phyloP scores from a whole-genome alignment of 2,113 vertebrate species.

The Riparia riparia region DNA sequence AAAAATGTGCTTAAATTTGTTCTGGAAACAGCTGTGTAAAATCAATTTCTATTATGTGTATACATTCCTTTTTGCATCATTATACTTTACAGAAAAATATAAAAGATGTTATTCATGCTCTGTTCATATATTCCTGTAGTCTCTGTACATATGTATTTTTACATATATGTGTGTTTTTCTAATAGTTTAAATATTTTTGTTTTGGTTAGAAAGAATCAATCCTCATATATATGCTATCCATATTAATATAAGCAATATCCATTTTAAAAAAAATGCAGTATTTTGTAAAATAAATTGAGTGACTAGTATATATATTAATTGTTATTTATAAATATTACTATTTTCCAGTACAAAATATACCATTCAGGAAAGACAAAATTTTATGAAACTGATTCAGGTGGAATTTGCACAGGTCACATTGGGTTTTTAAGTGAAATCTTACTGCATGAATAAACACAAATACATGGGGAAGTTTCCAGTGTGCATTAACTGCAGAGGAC shows the following conservation, averaged over 20 bases:
- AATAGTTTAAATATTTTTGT: background rate
- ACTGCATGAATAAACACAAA: background rate
- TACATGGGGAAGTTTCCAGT: constrained; percentile 28
- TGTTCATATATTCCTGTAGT: background rate
- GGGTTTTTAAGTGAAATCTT: background rate
- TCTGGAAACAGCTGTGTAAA: background rate
- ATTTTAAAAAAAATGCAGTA: background rate
- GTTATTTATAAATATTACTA: background rate
- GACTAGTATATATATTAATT: background rate
- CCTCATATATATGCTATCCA: background rate
- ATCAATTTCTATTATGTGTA: background rate
- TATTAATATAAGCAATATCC: background rate
- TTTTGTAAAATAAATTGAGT: background rate
- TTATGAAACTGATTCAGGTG: background rate
- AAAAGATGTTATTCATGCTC: background rate
- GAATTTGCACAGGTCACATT: background rate
- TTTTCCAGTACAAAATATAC: background rate
- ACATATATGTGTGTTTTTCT: fast-evolving
- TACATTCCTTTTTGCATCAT: background rate
- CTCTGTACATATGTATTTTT: background rate
- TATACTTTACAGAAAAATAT: background rate
- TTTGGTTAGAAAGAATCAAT: background rate
- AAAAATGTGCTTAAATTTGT: background rate
- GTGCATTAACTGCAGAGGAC: constrained; percentile 64
- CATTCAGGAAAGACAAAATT: background rate